phyloP scores from a whole-genome alignment of 1,140 invertebrate genomes.

The Orussus abietinus region DNA sequence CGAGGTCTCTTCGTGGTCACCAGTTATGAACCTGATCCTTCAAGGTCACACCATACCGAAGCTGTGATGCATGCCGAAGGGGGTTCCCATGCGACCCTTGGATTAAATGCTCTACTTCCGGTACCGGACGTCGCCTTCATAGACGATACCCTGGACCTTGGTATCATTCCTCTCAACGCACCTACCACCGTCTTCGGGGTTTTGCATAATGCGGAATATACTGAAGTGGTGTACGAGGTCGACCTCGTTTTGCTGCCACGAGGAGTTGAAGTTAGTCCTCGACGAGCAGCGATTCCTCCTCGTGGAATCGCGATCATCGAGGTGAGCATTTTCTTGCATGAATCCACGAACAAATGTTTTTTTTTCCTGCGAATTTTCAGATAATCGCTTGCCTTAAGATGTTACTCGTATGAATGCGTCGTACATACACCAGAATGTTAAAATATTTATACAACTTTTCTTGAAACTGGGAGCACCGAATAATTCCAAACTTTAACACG shows the following conservation, averaged over 20 bases:
- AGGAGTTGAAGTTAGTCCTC: slow-evolving; percentile 21
- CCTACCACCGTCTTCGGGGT: slow-evolving; percentile 13
- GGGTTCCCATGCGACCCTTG: slow-evolving; percentile 10
- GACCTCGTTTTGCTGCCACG: slow-evolving; percentile 16
- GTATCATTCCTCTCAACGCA: slow-evolving; percentile 25
- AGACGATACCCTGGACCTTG: slow-evolving; percentile 14
- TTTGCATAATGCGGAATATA: slow-evolving; percentile 21
- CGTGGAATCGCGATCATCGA: slow-evolving; percentile 16
- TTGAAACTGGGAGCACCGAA: too few species aligned
- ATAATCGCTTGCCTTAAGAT: background rate
- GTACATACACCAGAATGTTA: too few species aligned
- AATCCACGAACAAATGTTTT: too few species aligned
- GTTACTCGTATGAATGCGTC: too few species aligned
- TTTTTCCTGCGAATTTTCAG: too few species aligned
- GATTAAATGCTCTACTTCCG: background rate
- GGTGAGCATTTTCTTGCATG: slow-evolving; percentile 11
- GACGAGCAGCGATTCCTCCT: slow-evolving; percentile 25
- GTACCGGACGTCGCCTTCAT: slow-evolving; percentile 16
- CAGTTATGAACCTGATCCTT: slow-evolving; percentile 13
- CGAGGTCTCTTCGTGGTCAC: slow-evolving; percentile 16
- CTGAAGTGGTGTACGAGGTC: slow-evolving; percentile 19
- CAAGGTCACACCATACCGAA: slow-evolving; percentile 8
- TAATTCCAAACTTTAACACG: too few species aligned
- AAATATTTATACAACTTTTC: too few species aligned
- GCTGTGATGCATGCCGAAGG: slow-evolving; percentile 16